Conservation (phyloP, 2,797 vertebrate genomes). For the Heliangelus exortis region DNA sequence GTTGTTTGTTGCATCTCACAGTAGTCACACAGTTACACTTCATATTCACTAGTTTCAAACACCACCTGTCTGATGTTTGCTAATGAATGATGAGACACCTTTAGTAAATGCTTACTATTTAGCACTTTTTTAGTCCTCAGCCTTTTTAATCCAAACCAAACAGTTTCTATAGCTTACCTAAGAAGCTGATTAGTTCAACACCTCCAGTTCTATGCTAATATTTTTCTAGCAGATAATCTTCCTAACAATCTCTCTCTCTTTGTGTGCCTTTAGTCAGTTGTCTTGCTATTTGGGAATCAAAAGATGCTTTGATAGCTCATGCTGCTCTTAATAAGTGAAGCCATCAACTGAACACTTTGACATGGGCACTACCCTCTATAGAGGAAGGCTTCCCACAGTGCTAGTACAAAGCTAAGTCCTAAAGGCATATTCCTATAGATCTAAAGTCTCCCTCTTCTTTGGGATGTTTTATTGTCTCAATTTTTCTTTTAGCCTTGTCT, state of each 20-base stretch:
- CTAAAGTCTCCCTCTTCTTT: not conserved
- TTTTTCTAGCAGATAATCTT: not conserved
- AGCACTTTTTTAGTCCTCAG: not conserved
- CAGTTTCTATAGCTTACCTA: not conserved
- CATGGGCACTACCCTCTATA: accelerated
- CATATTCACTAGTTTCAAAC: not conserved
- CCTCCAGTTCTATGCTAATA: not conserved
- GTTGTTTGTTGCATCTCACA: accelerated
- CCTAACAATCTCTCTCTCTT: not conserved
- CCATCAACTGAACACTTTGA: not conserved
- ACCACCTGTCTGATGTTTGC: not conserved
- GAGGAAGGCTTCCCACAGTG: not conserved
- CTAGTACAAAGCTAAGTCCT: not conserved
- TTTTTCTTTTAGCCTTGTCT: not conserved
- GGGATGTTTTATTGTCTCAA: no score
- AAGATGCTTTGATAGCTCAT: not conserved
- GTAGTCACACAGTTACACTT: not conserved
- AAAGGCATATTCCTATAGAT: not conserved
- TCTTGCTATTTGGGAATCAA: not conserved
- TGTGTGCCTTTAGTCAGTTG: not conserved
- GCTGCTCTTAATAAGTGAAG: not conserved
- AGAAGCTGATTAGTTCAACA: not conserved
- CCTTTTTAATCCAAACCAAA: not conserved
- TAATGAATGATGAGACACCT: not conserved
- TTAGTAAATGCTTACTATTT: not conserved